These are phyloP conservation scores for Prosopocoilus inquinatus DNA, from an alignment of 2,888 invertebrate species.

Conservation along the genomic window DNA sequence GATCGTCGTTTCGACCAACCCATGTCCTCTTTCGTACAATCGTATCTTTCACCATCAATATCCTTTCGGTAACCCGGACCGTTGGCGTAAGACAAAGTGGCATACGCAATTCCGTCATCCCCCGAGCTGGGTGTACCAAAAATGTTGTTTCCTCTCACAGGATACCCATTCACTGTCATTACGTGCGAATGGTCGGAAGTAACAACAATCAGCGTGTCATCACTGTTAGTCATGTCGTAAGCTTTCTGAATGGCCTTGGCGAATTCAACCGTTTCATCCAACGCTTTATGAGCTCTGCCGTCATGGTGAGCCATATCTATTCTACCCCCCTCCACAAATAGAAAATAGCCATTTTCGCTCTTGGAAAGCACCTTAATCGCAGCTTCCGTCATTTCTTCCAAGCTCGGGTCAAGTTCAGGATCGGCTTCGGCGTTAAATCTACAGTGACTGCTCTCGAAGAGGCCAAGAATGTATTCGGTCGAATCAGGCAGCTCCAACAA, in stretches of 20 bases:
- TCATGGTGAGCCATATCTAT: slow-evolving; percentile 79
- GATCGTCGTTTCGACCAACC: slow-evolving; percentile 42
- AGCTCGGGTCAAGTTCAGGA: slow-evolving; percentile 57
- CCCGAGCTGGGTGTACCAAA: slow-evolving; percentile 54
- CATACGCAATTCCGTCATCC: slow-evolving; percentile 61
- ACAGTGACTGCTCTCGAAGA: slow-evolving; percentile 41
- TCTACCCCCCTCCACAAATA: slow-evolving; percentile 76
- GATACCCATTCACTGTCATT: slow-evolving; percentile 74
- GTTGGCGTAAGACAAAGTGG: slow-evolving; percentile 72
- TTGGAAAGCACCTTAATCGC: slow-evolving; percentile 63
- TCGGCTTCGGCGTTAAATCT: slow-evolving; percentile 65
- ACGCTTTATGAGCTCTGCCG: slow-evolving; percentile 62
- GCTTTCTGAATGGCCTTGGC: slow-evolving; percentile 57
- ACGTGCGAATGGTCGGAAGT: slow-evolving; percentile 79
- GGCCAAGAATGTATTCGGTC: slow-evolving; percentile 55
- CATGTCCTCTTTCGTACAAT: slow-evolving; percentile 54
- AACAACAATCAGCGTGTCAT: slow-evolving; percentile 78
- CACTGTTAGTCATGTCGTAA: slow-evolving; percentile 58
- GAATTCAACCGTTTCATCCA: slow-evolving; percentile 79
- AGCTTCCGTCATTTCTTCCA: slow-evolving; percentile 76
- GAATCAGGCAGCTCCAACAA: slow-evolving; percentile 55
- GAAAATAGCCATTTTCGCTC: slow-evolving; percentile 65
- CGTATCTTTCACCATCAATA: slow-evolving; percentile 48
- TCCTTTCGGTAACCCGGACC: slow-evolving; percentile 61
- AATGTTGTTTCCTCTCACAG: slow-evolving; percentile 60